Percentiles rank a stretch among this genome's conserved stretches.
These are phyloP conservation scores for Cirrhinus mrigala DNA, from an alignment of 2,797 vertebrate genomes.

Conservation along the genomic window DNA sequence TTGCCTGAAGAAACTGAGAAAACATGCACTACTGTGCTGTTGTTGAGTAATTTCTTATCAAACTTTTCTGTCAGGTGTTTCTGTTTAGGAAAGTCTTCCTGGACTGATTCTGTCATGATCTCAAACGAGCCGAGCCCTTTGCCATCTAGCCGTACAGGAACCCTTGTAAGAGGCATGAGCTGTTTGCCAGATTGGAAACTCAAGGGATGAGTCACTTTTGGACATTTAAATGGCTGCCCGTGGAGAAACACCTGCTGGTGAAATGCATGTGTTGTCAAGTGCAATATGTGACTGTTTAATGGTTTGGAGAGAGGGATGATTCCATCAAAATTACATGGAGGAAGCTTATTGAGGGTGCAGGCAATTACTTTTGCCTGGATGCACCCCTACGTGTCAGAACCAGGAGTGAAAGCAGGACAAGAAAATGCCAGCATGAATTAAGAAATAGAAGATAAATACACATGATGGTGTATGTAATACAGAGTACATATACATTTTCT, in stretches of 20 bases:
- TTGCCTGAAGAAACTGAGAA: not conserved
- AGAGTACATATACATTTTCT: constrained; percentile 38
- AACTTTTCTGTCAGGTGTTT: constrained; percentile 24
- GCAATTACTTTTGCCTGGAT: constrained; percentile 55
- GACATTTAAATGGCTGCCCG: constrained; percentile 28
- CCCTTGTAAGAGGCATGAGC: constrained; percentile 35
- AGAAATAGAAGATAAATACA: constrained; percentile 55
- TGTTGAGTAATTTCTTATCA: constrained; percentile 11
- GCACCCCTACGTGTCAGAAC: constrained; percentile 51
- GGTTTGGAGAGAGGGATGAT: constrained; percentile 60
- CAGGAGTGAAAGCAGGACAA: constrained; percentile 30
- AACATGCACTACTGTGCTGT: not conserved
- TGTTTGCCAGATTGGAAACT: constrained; percentile 26
- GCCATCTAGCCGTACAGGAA: constrained; percentile 19
- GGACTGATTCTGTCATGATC: constrained; percentile 27
- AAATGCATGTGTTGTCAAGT: constrained; percentile 60
- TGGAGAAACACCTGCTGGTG: constrained; percentile 60
- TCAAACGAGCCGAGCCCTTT: constrained; percentile 20
- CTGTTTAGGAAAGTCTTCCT: constrained; percentile 1
- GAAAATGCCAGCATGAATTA: constrained; percentile 46
- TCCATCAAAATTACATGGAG: constrained; percentile 68
- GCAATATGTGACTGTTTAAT: constrained; percentile 67
- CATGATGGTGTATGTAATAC: not conserved
- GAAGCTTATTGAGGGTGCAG: constrained; percentile 58
- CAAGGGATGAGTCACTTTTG: constrained; percentile 48